Conservation (phyloP, 2,888 invertebrate genomes). For the Hymenopus coronatus region DNA sequence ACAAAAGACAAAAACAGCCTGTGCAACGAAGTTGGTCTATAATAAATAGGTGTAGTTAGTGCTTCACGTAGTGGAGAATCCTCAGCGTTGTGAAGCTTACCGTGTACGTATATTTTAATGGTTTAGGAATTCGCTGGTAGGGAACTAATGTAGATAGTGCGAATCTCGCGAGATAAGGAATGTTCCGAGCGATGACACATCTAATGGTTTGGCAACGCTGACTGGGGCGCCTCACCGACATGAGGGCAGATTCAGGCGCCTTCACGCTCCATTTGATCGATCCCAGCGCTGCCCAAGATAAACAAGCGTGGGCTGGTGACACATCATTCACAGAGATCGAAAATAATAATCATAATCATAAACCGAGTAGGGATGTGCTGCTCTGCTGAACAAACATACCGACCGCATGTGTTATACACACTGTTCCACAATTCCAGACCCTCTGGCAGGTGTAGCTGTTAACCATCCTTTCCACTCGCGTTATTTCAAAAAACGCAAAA, state of each 20-base stretch:
- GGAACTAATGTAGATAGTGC: background rate
- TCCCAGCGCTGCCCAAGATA: slow-evolving; percentile 1
- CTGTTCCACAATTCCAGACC: background rate
- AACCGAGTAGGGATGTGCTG: background rate
- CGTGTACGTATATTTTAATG: background rate
- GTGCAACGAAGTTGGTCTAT: no score
- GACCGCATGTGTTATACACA: background rate
- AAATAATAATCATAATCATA: slow-evolving; percentile 1
- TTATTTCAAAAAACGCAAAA: no score
- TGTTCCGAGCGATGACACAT: background rate
- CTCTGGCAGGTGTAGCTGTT: no score
- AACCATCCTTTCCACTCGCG: no score
- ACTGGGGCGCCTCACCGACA: background rate
- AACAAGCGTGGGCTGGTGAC: background rate
- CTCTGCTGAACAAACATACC: background rate
- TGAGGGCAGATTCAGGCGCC: background rate
- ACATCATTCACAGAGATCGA: slow-evolving; percentile 12
- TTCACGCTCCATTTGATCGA: slow-evolving; percentile 10
- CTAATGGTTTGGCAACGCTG: background rate
- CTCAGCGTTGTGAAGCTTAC: no score
- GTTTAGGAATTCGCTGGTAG: background rate
- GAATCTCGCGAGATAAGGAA: background rate
- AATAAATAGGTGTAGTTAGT: no score
- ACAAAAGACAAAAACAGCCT: no score
- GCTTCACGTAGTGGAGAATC: no score